Base-by-base conservation (phyloP, 1,140 invertebrate species). In the Leptinotarsa lineolata region DNA sequence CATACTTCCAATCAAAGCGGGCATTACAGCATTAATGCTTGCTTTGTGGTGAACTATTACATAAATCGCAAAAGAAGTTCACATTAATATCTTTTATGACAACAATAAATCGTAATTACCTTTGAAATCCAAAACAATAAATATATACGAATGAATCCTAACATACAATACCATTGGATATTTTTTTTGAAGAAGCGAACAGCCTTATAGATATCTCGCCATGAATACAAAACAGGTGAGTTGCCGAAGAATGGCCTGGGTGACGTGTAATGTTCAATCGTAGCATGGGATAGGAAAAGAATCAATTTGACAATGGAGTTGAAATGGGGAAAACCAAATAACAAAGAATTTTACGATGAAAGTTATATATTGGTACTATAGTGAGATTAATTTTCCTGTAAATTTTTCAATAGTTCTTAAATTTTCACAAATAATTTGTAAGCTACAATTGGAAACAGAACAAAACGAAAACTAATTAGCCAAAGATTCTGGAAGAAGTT, bases 71-170 rank as follows among this genome's bases (percentile, higher is more conserved):
- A 39, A 22, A 54, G 39, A 65, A 65, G 39, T 65, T 39, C 18
- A 13, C 63, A 65, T 65, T 65, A 65, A 65, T 65, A 65, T 21
- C 39, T 65, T 65, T 65, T 65, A 65, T 65, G 63, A 65, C 63
- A 65, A 65, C 63, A 39, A 65, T 65, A 65, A 65, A 65, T 65
- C 63, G 63, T 65, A 65, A 65, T 65, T 24, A 65, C 63, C 63
- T 39, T 54, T 54, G 63, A 18, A 22, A 65, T 65, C 16, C 63
- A 39, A 65, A 65, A 65, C 63, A 30, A 65, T 65, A 65, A 65
- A 65, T 65, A 65, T 39, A 30, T 24, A 22, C 18, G 39, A 30
- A 39, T 12, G 21, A 21, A 65, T 54, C n/a, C 16, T n/a, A 54
- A 54, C 48, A 39, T 39, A 65, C 22, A 22, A 39, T 65, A 65